A percentile compares a stretch with the other conserved stretches of the same genome.
phyloP scores from a whole-genome alignment of 2,113 vertebrate species.

The Myanophis thanlyinensis region DNA sequence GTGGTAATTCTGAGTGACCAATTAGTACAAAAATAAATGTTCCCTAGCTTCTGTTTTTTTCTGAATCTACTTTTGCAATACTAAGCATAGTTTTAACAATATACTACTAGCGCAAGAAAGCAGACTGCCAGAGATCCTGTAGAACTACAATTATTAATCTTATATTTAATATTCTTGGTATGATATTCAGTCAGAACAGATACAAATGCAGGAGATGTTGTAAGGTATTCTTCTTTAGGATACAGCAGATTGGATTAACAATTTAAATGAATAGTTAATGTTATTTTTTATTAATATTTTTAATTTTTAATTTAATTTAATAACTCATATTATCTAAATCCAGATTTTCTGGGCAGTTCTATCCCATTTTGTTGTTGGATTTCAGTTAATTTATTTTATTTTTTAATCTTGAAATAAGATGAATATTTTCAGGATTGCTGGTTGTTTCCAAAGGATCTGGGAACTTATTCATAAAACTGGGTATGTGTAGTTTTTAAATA shows the following conservation, averaged over 20 bases:
- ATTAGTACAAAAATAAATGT: background rate
- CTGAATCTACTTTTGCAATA: background rate
- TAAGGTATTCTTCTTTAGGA: rapidly evolving
- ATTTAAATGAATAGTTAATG: background rate
- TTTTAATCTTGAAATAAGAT: background rate
- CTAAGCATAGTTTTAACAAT: background rate
- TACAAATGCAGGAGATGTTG: background rate
- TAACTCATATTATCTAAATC: background rate
- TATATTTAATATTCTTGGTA: too few species aligned
- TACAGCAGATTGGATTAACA: background rate
- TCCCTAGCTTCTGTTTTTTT: conserved; percentile 7
- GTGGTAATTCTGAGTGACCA: background rate
- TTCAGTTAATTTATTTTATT: background rate
- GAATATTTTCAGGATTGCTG: conserved; percentile 10
- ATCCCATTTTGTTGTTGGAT: background rate
- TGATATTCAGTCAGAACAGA: background rate
- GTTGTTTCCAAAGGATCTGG: background rate
- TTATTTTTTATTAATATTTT: background rate
- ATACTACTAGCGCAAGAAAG: background rate
- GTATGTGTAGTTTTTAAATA: conserved; percentile 48
- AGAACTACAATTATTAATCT: background rate
- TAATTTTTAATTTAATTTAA: background rate
- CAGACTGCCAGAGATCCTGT: background rate
- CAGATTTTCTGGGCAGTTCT: background rate
- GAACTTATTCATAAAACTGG: background rate